Base-by-base conservation (phyloP, 1,140 invertebrate genomes). In the Pygmarrhopalites habei region DNA sequence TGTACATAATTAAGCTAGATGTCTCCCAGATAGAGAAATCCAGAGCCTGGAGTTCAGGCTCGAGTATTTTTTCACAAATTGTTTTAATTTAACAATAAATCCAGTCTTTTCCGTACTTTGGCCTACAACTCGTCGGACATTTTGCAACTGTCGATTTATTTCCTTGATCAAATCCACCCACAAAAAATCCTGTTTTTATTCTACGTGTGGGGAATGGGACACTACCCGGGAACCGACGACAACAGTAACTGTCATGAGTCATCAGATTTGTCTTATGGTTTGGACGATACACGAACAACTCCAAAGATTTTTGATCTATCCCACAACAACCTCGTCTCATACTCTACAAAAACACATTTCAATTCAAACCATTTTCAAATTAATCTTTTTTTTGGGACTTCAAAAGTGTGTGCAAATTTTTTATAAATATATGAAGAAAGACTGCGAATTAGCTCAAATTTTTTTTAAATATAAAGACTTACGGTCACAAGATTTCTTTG, bases 151-250 rank as follows among this genome's bases (percentile, higher is more conserved):
- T 41, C 39, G 39, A n/a, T n/a, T n/a, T n/a, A n/a, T n/a, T n/a
- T 12, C 12, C 12, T n/a, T 41, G 12, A n/a, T 12, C 12, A 41
- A n/a, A 12, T 41, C 39, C n/a, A 12, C 39, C 39, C 12, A 41
- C 39, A 41, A 41, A 41, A n/a, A 12, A 12, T n/a, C 12, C 39
- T n/a, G 39, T 12, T 12, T n/a, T 41, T n/a, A 3, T 56, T 35
- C 53, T 17, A 25, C 32, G 29, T 7, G 23, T 30, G 19, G 53
- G 53, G 21, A 56, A 56, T 15, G 53, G 53, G 5, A 56, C 53
- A 2, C 21, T 14, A 25, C 23, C 53, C 4, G 3, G 12, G 32
- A 23, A 32, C 1, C 15, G 0, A 30, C 2, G 2, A 7, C 30
- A 39, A 25, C 12, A 12, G 29, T 56, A 35, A 41, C 53, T 56